Evolutionary conservation across 2,888 invertebrate species (phyloP), one percentile per base, ranked within the genome.

Genomic region (Tenthredo notha): DNA sequence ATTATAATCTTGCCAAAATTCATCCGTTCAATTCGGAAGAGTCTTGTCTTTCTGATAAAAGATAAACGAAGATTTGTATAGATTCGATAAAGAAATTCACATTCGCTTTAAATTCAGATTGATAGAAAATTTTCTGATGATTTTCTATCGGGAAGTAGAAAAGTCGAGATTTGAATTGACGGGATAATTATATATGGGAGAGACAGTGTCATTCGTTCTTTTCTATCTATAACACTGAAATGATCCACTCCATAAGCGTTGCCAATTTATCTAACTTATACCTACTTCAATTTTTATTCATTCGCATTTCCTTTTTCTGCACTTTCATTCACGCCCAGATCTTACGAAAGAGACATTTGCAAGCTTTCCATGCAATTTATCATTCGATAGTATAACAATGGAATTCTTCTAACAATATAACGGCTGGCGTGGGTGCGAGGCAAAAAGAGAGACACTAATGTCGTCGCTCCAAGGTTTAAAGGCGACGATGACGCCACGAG

Each of bases 291-390:
- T 77, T 50, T 77, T 40, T 18, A 77, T 77, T 33, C 25, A 50
- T 25, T 43, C 72, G 72, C 33, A 33, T 33, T 54, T 77, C 47
- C 29, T 50, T 18, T 29, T 5, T 33, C 47, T 29, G 40, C 37
- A 61, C 9, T 58, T 40, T 61, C 15, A 21, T 80, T 40, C 9
- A 33, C 47, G 18, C n/a, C 18, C 50, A 25, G 50, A 18, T 47
- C 74, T 43, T 21, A n/a, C 40, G 77, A 50, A 77, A 77, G 5
- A 21, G 58, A 40, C 50, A 80, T 37, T 40, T 40, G 80, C 61
- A 40, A 61, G 61, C 80, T 80, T 21, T 40, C 21, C 25, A 61
- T 80, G 80, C 80, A 80, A 80, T 80, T 80, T 80, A 80, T 80
- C 80, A 80, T 80, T 61, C 58, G 40, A 58, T 77, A 58, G 77